Conservation (phyloP, 2,113 vertebrate genomes). For the Lepus americanus region DNA sequence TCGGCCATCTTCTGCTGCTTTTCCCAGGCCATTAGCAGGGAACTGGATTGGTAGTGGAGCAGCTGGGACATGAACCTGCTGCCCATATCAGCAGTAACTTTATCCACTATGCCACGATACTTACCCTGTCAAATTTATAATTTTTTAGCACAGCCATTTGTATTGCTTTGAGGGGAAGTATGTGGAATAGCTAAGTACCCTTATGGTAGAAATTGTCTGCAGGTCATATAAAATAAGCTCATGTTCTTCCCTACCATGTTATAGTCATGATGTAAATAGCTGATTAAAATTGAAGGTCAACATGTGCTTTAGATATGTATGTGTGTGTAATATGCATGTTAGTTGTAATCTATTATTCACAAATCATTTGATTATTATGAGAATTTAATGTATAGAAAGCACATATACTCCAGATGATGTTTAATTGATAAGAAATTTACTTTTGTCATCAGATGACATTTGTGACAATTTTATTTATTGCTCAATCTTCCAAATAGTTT, state of each 20-base stretch:
- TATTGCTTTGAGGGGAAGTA: neutral
- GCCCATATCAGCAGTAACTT: too few species aligned
- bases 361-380: slow-evolving; percentile 5
- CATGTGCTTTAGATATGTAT: neutral
- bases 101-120: too few species aligned
- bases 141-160: neutral
- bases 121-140: neutral
- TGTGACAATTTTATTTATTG: slow-evolving; percentile 1
- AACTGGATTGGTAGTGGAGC: too few species aligned
- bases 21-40: too few species aligned
- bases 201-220: neutral
- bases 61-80: too few species aligned
- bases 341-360: neutral
- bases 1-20: too few species aligned
- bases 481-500: neutral
- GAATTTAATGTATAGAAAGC: neutral
- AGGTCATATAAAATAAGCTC: neutral
- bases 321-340: neutral
- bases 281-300: neutral
- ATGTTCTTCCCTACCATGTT: neutral
- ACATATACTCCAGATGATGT: neutral
- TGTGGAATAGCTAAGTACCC: neutral
- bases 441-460: neutral
- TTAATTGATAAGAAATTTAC: neutral
- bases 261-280: neutral